Evolutionary conservation across 1,140 invertebrate species (phyloP).

Genomic region (Magallana angulata): DNA sequence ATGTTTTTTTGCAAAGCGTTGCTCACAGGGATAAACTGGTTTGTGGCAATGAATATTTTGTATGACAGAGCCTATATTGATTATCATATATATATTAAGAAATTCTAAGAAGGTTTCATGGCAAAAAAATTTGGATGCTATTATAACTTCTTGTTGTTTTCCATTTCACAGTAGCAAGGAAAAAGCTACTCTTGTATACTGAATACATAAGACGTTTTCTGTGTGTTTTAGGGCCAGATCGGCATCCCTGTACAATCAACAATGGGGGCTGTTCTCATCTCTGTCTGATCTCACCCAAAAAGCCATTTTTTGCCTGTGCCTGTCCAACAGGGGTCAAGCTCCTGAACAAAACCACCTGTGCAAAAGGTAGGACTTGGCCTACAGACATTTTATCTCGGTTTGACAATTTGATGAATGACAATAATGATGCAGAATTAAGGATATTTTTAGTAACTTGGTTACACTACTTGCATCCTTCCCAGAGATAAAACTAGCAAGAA

Average conservation of each 20-base stretch:
- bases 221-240: slow-evolving; percentile 82
- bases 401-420: no score
- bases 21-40: no score
- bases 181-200: no score
- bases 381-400: neutral
- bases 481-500: neutral
- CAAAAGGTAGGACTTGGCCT: slow-evolving; percentile 80
- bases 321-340: slow-evolving; percentile 95
- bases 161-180: no score
- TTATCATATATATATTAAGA: no score
- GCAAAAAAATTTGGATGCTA: no score
- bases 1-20: no score
- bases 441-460: neutral
- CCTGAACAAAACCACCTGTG: slow-evolving; percentile 87
- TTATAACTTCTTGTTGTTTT: no score
- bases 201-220: neutral
- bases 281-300: slow-evolving; percentile 90
- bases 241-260: slow-evolving; percentile 87
- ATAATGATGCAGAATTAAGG: neutral
- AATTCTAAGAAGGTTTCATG: no score
- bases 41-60: no score
- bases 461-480: neutral
- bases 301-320: slow-evolving; percentile 89
- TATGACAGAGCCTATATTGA: no score
- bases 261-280: slow-evolving; percentile 93